phyloP scores from a whole-genome alignment of 2,888 invertebrate genomes.

The Plebejus argus region DNA sequence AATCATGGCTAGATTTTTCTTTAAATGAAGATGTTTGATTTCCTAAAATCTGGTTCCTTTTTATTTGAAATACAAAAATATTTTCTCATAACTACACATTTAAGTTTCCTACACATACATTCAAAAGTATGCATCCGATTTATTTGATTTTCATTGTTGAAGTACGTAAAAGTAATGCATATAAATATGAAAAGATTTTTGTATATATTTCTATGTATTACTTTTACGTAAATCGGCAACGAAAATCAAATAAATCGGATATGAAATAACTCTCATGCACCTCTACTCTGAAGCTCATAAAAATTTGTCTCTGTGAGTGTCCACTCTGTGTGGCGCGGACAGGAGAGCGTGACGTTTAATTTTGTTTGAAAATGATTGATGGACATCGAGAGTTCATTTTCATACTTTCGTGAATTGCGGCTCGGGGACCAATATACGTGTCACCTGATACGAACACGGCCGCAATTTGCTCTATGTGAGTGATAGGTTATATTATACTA shows the following conservation, averaged over 20 bases:
- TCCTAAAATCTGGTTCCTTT: too few relatives aligned
- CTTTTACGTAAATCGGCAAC: background rate
- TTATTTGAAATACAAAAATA: too few relatives aligned
- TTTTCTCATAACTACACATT: too few relatives aligned
- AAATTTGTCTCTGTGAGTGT: conserved; percentile 41
- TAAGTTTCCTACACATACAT: background rate
- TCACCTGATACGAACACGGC: conserved; percentile 24
- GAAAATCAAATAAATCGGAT: background rate
- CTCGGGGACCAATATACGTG: conserved; percentile 38
- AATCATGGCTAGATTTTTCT: too few relatives aligned
- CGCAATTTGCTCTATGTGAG: conserved; percentile 20
- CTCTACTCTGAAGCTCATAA: background rate
- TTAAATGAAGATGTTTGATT: too few relatives aligned
- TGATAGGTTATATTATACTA: background rate
- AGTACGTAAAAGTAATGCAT: too few relatives aligned
- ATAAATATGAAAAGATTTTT: too few relatives aligned
- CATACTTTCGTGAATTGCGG: conserved; percentile 60
- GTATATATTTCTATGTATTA: too few relatives aligned
- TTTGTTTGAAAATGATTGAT: conserved; percentile 78
- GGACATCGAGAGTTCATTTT: conserved; percentile 61
- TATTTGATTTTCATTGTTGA: too few relatives aligned
- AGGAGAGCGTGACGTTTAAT: conserved; percentile 75
- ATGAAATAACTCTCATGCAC: background rate
- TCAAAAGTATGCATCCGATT: background rate
- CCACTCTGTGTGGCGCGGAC: conserved; percentile 58